Evolutionary conservation across 2,797 vertebrate species (phyloP).

Genomic region (Myotis vivesi): DNA sequence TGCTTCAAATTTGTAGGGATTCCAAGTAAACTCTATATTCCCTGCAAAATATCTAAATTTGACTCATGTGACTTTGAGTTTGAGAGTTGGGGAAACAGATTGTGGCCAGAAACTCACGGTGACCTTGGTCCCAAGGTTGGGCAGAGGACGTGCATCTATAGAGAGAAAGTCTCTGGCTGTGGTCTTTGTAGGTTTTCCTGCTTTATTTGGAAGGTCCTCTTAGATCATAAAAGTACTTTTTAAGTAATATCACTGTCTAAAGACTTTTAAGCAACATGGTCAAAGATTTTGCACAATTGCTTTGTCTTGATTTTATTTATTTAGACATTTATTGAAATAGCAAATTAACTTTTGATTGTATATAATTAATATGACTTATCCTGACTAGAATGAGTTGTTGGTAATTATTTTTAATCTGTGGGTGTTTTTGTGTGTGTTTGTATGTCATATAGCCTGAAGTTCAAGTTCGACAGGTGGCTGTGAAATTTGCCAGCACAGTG

Average conservation of each 20-base stretch:
- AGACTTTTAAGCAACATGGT: background rate
- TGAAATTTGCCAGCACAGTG: conserved; percentile 97
- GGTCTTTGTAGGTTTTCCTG: background rate
- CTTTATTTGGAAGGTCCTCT: background rate
- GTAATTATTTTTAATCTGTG: conserved; percentile 11
- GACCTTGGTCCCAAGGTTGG: background rate
- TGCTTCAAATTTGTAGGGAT: conserved; percentile 9
- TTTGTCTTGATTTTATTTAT: conserved; percentile 42
- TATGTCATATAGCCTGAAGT: conserved; percentile 92
- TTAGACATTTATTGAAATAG: conserved; percentile 29
- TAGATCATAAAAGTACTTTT: background rate
- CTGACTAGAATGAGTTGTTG: conserved; percentile 19
- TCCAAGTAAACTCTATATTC: background rate
- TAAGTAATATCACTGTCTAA: background rate
- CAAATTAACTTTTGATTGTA: conserved; percentile 47
- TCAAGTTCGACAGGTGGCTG: conserved; percentile 97
- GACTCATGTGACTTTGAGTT: background rate
- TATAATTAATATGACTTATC: conserved; percentile 18
- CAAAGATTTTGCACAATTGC: conserved; percentile 13
- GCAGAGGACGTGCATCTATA: background rate
- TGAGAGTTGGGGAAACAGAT: background rate
- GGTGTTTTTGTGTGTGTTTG: background rate
- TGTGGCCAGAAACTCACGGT: background rate
- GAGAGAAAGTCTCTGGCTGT: background rate
- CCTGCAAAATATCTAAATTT: background rate